Evolutionary conservation across 2,888 invertebrate species (phyloP), one percentile per base, ranked within the genome.

Genomic region (Helleia helle): DNA sequence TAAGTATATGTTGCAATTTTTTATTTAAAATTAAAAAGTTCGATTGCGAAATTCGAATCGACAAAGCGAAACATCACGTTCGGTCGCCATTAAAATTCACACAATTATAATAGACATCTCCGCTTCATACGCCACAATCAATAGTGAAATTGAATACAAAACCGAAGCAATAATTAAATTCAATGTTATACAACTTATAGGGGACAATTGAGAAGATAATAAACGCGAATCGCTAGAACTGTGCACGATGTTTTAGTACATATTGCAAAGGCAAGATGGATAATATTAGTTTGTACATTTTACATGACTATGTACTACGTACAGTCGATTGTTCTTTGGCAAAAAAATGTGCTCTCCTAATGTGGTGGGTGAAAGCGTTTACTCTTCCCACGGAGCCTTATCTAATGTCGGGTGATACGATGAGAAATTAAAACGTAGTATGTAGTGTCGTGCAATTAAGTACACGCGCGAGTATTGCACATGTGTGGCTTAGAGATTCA

Each of bases 311-410:
- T 40, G 17, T 29, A 25, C 24, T 22, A 6, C 46, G 39, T 43
- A 41, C 42, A 47, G 39, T 40, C 52, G 40, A 55, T 58, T 58
- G 58, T 58, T 56, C 50, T 42, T 14, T 15, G 45, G 52, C 58
- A 62, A 61, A 70, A n/a, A 69, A 68, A 54, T 52, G 45, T 39
- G 45, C 59, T 52, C 55, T 55, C 52, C 53, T 50, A 47, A 50
- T 52, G 50, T 46, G 39, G 28, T 52, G 43, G 48, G 56, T 56
- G 62, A 62, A 62, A 62, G 55, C 59, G 56, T 51, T 52, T 54
- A 49, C 39, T 54, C 37, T 65, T 70, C 71, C 56, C 71, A 71
- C 71, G 64, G 34, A 40, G 46, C 51, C 62, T 70, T 65, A 67
- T 63, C 69, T 68, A 65, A 71, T 45, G 53, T 52, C 44, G 50